A percentile compares a stretch with the other conserved stretches of the same genome.
These are phyloP conservation scores for Hydrophis major DNA, from an alignment of 2,797 vertebrate species.

Conservation along the genomic window DNA sequence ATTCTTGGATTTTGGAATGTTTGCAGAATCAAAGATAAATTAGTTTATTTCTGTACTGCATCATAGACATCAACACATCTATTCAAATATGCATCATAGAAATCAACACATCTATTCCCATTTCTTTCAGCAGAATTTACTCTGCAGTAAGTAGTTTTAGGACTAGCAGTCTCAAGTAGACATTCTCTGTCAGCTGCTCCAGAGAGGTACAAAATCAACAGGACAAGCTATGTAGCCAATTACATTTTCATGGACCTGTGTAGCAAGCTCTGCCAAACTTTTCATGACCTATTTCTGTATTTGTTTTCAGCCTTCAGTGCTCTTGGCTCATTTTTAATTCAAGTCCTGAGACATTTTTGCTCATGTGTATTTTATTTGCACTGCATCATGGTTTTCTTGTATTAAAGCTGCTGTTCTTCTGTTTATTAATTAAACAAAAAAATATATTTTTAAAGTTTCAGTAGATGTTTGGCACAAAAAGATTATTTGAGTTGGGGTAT, in stretches of 20 bases:
- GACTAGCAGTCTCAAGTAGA: constrained; percentile 9
- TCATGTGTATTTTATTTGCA: constrained; percentile 7
- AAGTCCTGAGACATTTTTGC: neutral
- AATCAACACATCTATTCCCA: constrained; percentile 1
- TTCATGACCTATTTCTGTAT: constrained; percentile 12
- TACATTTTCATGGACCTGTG: neutral
- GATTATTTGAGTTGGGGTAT: neutral
- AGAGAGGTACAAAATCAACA: neutral
- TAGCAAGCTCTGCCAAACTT: neutral
- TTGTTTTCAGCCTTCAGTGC: constrained; percentile 3
- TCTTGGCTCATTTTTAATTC: constrained; percentile 4
- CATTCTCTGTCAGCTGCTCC: constrained; percentile 27
- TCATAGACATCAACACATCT: constrained; percentile 26
- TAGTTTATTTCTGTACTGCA: constrained; percentile 34
- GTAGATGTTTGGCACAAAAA: neutral
- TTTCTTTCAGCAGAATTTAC: neutral
- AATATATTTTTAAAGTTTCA: neutral
- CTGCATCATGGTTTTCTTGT: constrained; percentile 4
- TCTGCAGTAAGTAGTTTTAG: neutral
- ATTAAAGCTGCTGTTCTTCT: neutral
- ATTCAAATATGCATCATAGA: constrained; percentile 9
- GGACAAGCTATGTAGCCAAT: neutral
- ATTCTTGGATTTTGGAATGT: neutral
- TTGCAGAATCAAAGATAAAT: constrained; percentile 22
- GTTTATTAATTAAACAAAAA: neutral